Percentiles rank a stretch among this genome's conserved stretches.
phyloP scores from a whole-genome alignment of 2,888 invertebrate genomes.

The Brenthis hecate region DNA sequence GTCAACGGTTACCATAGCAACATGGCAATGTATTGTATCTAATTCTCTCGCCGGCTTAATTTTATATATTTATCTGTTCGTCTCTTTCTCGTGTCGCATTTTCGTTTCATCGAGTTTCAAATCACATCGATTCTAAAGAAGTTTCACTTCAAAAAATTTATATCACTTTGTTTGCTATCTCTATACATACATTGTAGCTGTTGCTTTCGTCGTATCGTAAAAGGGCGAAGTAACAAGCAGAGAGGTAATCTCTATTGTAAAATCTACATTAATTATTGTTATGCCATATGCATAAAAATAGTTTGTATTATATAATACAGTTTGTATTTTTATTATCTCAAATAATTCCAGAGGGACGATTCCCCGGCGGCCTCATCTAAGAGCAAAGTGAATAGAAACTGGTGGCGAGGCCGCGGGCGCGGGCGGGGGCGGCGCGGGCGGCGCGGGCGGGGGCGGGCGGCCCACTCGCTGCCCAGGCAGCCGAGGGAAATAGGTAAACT shows the following conservation, averaged over 20 bases:
- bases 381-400: slow-evolving; percentile 45
- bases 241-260: neutral
- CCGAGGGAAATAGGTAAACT: slow-evolving; percentile 40
- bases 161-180: neutral
- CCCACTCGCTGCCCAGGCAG: slow-evolving; percentile 24
- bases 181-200: too few species aligned
- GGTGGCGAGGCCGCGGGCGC: slow-evolving; percentile 47
- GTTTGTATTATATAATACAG: too few species aligned
- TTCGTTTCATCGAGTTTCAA: too few species aligned
- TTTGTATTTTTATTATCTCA: neutral
- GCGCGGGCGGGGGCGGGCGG: slow-evolving; percentile 44
- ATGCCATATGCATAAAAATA: too few species aligned
- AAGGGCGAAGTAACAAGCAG: neutral
- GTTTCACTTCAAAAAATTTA: neutral
- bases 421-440: slow-evolving; percentile 49
- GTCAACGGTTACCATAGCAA: too few species aligned
- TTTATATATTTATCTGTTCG: too few species aligned
- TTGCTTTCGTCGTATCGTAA: too few species aligned
- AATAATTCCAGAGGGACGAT: slow-evolving; percentile 43
- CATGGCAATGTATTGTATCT: too few species aligned
- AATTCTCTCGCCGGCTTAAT: too few species aligned
- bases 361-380: slow-evolving; percentile 41
- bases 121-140: too few species aligned
- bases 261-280: neutral
- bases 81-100: too few species aligned